These are phyloP conservation scores for Sinotaia quadrata DNA, from an alignment of 2,888 invertebrate species.

Conservation along the genomic window DNA sequence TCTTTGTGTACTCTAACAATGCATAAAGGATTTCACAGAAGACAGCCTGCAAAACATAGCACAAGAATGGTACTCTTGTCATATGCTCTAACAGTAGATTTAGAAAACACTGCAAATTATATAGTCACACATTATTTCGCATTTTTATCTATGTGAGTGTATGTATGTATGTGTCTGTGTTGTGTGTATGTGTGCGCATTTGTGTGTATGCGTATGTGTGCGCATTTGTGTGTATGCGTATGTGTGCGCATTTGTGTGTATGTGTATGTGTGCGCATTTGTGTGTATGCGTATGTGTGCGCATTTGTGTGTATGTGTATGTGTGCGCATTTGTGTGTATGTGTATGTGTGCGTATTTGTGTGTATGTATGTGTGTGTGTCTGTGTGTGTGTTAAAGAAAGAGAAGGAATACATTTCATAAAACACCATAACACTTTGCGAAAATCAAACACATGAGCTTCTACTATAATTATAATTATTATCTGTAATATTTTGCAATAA, in stretches of 20 bases:
- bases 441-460: no score
- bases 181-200: slow-evolving; percentile 4
- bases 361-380: neutral
- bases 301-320: slow-evolving; percentile 12
- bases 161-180: no score
- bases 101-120: neutral
- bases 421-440: no score
- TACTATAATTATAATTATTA: no score
- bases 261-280: neutral
- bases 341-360: slow-evolving; percentile 5
- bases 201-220: slow-evolving; percentile 1
- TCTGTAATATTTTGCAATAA: no score
- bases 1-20: slow-evolving; percentile 88
- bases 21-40: slow-evolving; percentile 86
- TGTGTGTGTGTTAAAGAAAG: no score
- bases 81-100: no score
- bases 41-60: slow-evolving; percentile 77
- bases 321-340: slow-evolving; percentile 7
- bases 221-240: slow-evolving; percentile 6
- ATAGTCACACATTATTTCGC: no score
- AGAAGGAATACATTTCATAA: no score
- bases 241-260: neutral
- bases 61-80: no score
- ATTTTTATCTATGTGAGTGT: no score
- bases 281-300: slow-evolving; percentile 9